phyloP scores from a whole-genome alignment of 2,888 invertebrate genomes.

The Megastigmus dorsalis region DNA sequence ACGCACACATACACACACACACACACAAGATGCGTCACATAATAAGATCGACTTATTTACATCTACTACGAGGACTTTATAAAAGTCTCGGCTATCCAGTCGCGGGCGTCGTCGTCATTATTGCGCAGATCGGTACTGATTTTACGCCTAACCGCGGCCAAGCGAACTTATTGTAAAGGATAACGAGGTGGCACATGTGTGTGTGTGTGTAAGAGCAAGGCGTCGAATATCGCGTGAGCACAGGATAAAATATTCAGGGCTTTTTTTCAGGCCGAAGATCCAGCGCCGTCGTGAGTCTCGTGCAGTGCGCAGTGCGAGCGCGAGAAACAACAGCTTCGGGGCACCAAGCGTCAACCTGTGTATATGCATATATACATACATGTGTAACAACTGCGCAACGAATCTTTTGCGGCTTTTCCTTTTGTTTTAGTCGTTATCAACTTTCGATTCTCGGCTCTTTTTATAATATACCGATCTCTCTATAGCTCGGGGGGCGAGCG shows the following conservation, averaged over 20 bases:
- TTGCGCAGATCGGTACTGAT: neutral
- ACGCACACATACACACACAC: neutral
- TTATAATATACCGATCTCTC: too few relatives aligned
- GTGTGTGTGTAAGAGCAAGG: neutral
- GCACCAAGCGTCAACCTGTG: neutral
- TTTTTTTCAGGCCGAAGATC: too few relatives aligned
- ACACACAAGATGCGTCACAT: neutral
- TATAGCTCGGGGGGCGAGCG: too few relatives aligned
- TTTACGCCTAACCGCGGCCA: slow-evolving; percentile 36
- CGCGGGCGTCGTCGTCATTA: slow-evolving; percentile 11
- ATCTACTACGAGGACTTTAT: too few relatives aligned
- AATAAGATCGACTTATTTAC: slow-evolving; percentile 6
- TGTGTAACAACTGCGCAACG: too few relatives aligned
- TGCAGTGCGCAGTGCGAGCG: neutral
- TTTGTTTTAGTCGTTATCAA: too few relatives aligned
- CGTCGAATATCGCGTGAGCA: slow-evolving; percentile 16
- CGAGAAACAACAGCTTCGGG: slow-evolving; percentile 11
- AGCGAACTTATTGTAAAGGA: slow-evolving; percentile 39
- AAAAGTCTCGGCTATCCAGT: too few relatives aligned
- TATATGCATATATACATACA: too few relatives aligned
- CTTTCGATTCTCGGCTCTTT: too few relatives aligned
- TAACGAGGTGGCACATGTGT: neutral
- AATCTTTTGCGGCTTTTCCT: too few relatives aligned
- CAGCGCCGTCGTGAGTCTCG: neutral
- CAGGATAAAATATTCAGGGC: slow-evolving; percentile 43